Evolutionary conservation across 2,113 vertebrate genomes (phyloP).

Genomic region (Zapornia atra): DNA sequence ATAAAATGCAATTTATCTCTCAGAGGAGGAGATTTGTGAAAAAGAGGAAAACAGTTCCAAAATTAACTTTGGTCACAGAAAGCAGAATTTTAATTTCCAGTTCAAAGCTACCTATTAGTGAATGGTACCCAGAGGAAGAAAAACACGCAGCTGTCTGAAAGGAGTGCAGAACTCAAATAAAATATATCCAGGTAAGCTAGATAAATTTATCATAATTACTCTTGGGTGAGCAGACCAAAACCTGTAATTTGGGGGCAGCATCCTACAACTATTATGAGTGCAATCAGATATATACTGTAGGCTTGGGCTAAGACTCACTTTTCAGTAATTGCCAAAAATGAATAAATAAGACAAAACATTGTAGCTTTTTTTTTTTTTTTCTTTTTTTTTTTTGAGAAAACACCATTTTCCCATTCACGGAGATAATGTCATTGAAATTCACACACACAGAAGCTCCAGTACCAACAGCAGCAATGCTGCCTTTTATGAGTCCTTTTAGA

Average conservation of each 20-base stretch:
- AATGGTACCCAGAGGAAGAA: background rate
- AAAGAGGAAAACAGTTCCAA: background rate
- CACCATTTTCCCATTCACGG: background rate
- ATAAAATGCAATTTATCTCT: background rate
- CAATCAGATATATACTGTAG: background rate
- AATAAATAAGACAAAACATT: background rate
- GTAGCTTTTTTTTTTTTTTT: background rate
- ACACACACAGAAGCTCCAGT: background rate
- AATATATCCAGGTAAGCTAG: slow-evolving; percentile 35
- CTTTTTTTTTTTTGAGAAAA: background rate
- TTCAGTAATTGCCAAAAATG: background rate
- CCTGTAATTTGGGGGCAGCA: background rate
- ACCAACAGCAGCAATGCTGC: background rate
- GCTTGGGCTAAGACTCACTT: background rate
- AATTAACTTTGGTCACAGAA: slow-evolving; percentile 8
- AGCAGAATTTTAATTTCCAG: slow-evolving; percentile 26
- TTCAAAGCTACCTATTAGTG: background rate
- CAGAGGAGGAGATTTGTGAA: background rate
- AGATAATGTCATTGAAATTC: background rate
- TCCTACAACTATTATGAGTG: background rate
- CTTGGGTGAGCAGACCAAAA: background rate
- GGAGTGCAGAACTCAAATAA: background rate
- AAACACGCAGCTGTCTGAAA: background rate
- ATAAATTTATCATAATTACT: background rate
- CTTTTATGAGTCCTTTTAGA: background rate